Conservation (phyloP, 2,113 vertebrate species). For the Oplegnathus fasciatus region DNA sequence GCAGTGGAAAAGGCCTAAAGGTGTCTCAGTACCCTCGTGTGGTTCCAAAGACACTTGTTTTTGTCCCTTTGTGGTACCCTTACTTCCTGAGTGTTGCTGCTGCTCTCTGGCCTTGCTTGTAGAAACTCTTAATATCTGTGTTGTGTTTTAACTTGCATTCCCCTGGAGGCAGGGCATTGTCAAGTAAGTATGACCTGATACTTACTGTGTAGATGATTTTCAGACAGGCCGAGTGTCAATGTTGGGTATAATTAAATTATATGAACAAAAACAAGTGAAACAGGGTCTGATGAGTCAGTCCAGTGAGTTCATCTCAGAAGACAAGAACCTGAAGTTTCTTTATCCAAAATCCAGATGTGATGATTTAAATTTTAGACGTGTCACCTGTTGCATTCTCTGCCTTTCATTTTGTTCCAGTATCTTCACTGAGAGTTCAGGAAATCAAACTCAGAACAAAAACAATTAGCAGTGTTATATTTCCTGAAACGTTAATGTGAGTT, state of each 20-base stretch:
- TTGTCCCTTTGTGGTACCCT: constrained; percentile 66
- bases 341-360: too few relatives aligned
- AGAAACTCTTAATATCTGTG: constrained; percentile 91
- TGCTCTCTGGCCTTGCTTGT: constrained; percentile 21
- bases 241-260: not conserved
- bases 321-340: too few relatives aligned
- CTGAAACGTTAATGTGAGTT: too few relatives aligned
- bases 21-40: not conserved
- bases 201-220: not conserved
- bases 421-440: too few relatives aligned
- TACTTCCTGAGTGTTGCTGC: constrained; percentile 49
- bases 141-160: constrained; percentile 97
- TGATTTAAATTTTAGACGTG: too few relatives aligned
- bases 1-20: not conserved
- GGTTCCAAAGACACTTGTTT: not conserved
- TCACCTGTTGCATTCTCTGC: not conserved
- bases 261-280: not conserved
- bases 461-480: too few relatives aligned
- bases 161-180: constrained; percentile 99
- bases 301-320: not conserved
- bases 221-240: not conserved
- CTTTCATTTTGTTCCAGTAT: not conserved
- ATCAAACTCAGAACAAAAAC: not conserved
- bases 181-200: constrained; percentile 90
- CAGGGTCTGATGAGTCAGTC: not conserved